Evolutionary conservation across 1,140 invertebrate genomes (phyloP).

Genomic region (Zaprionus vittiger): DNA sequence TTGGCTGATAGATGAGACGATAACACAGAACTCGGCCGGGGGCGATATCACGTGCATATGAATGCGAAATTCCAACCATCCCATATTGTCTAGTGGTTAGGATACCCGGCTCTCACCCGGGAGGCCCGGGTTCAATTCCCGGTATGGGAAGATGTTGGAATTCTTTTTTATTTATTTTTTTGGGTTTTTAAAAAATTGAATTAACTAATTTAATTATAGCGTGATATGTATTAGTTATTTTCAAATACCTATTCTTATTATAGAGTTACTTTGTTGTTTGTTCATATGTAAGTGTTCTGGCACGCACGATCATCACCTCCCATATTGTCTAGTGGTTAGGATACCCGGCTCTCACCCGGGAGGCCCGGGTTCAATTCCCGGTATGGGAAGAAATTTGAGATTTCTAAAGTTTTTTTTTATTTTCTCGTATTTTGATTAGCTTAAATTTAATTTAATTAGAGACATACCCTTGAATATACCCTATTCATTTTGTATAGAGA

Average conservation of each 20-base stretch:
- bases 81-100: conserved; percentile 91
- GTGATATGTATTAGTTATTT: too few species aligned
- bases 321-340: conserved; percentile 91
- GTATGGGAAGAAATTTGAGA: background rate
- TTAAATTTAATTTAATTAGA: background rate
- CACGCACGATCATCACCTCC: conserved; percentile 54
- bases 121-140: conserved; percentile 94
- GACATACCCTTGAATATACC: too few species aligned
- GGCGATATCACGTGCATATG: background rate
- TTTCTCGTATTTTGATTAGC: background rate
- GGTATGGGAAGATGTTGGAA: conserved; percentile 88
- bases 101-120: conserved; percentile 93
- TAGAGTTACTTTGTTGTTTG: too few species aligned
- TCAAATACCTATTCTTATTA: too few species aligned
- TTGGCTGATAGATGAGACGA: conserved; percentile 3
- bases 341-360: conserved; percentile 93
- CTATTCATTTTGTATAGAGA: too few species aligned
- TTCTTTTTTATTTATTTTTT: conserved; percentile 6
- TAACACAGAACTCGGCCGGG: background rate
- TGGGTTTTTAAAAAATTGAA: background rate
- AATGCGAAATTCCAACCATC: conserved; percentile 42
- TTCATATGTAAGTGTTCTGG: too few species aligned
- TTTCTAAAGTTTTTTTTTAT: background rate
- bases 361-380: conserved; percentile 93
- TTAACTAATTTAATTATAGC: too few species aligned